phyloP scores from a whole-genome alignment of 2,888 invertebrate genomes.

The Sarcophaga rosellei region DNA sequence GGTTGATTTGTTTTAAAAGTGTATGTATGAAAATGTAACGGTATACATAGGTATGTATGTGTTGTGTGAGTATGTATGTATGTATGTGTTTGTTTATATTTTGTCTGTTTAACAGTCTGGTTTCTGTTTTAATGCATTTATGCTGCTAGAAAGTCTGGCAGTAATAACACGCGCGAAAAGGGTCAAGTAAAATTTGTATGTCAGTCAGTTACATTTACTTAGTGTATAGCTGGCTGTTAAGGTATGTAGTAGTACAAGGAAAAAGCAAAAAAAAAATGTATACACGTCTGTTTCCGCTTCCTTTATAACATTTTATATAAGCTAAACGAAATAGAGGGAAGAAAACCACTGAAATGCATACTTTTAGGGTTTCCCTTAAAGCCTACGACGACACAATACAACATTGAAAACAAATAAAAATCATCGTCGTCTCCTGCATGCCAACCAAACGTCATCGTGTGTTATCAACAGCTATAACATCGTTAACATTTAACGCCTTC shows the following conservation, averaged over 20 bases:
- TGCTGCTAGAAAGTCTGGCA: slow-evolving; percentile 7
- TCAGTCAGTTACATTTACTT: slow-evolving; percentile 4
- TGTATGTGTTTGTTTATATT: slow-evolving; percentile 32
- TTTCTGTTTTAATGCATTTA: slow-evolving; percentile 10
- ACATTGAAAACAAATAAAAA: neutral
- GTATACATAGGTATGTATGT: neutral
- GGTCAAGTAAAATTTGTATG: slow-evolving; percentile 55
- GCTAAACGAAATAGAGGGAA: neutral
- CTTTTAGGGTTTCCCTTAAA: neutral
- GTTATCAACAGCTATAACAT: slow-evolving; percentile 26
- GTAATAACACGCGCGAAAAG: slow-evolving; percentile 50
- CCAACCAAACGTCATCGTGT: neutral
- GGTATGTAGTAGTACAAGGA: neutral
- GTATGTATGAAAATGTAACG: neutral
- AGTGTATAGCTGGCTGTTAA: neutral
- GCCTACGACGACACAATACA: neutral
- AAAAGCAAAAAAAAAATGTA: slow-evolving; percentile 64
- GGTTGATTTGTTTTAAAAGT: too few relatives aligned
- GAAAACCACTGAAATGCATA: neutral
- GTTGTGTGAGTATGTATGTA: neutral
- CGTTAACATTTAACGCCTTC: slow-evolving; percentile 41
- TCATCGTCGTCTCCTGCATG: slow-evolving; percentile 1
- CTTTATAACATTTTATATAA: slow-evolving; percentile 28
- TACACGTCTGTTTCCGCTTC: slow-evolving; percentile 78
- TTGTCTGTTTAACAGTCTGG: slow-evolving; percentile 60